Base-by-base conservation (phyloP, 2,113 vertebrate species). In the Spizaetus ornatus region DNA sequence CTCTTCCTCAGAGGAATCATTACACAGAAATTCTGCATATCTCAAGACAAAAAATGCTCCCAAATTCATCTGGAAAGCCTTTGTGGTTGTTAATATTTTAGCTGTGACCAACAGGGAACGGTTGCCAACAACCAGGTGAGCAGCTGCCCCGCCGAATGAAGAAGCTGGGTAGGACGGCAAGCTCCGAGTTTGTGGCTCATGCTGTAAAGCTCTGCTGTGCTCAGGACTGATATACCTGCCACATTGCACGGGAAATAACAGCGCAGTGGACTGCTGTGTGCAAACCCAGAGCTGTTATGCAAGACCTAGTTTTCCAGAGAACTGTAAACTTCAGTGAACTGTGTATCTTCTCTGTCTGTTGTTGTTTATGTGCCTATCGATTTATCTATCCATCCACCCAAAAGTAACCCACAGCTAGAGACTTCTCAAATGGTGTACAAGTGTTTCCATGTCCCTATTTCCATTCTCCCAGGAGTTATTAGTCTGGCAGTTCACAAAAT, bases 281-380 rank as follows among this genome's bases (percentile, higher is more conserved):
- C 34, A 80, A 85, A 63, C n/a, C 29, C 67, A 70, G 65, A 50
- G 77, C 31, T 70, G 74, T 66, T 91, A 76, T 11, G 85, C 71
- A 90, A 89, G 48, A 91, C 79, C 90, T 82, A 52, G 32, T 53
- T 91, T 93, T 91, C 70, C 72, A 79, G 81, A 94, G 94, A 87
- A 55, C 72, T 81, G 59, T 93, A 88, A 94, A 93, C 62, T 50
- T 82, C 88, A 87, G 86, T 96, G 90, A 96, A 72, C 63, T 95
- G 86, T 93, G 47, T 72, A 56, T 90, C 90, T 83, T 88, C 62
- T 81, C 62, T 76, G 36, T 38, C 84, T 85, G 31, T 95, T 92
- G 59, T 84, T 96, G 95, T 91, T 96, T 93, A 76, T 67, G 34
- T 78, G 53, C 22, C 40, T 62, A 56, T 83, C 95, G 88, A 95